A percentile compares a stretch with the other conserved stretches of the same genome.
phyloP scores from a whole-genome alignment of 2,888 invertebrate genomes.

The Beris morrisii region DNA sequence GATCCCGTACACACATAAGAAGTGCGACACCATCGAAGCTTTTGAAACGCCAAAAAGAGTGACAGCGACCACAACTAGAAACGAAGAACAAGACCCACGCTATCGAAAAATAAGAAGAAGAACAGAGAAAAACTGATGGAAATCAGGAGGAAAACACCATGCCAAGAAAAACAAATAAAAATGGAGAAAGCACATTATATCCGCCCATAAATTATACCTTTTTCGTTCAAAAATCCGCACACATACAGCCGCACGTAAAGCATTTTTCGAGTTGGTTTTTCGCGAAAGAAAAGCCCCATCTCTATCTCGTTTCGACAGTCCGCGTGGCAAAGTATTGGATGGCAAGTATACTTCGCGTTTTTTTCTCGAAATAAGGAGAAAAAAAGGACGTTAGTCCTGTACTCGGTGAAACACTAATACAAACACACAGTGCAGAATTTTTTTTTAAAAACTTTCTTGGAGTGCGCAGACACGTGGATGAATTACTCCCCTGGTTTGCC shows the following conservation, averaged over 20 bases:
- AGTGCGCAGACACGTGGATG: slow-evolving; percentile 28
- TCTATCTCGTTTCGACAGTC: too few relatives aligned
- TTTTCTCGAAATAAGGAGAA: not conserved
- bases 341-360: not conserved
- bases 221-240: slow-evolving; percentile 37
- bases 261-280: not conserved
- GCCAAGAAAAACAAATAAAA: slow-evolving; percentile 32
- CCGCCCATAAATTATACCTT: slow-evolving; percentile 41
- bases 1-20: too few relatives aligned
- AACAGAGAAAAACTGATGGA: slow-evolving; percentile 17
- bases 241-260: not conserved
- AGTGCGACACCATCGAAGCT: too few relatives aligned
- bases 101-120: slow-evolving; percentile 1
- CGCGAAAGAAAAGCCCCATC: too few relatives aligned
- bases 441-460: slow-evolving; percentile 21
- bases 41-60: too few relatives aligned
- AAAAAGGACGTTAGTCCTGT: too few relatives aligned
- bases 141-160: slow-evolving; percentile 2
- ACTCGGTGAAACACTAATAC: not conserved
- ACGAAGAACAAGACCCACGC: too few relatives aligned
- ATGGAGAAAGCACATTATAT: slow-evolving; percentile 39
- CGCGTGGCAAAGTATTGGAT: too few relatives aligned
- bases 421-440: not conserved
- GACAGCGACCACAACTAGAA: too few relatives aligned
- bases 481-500: slow-evolving; percentile 11